A percentile compares a stretch with the other conserved stretches of the same genome.
Conservation (phyloP, 1,140 invertebrate genomes). For the Maniola jurtina region DNA sequence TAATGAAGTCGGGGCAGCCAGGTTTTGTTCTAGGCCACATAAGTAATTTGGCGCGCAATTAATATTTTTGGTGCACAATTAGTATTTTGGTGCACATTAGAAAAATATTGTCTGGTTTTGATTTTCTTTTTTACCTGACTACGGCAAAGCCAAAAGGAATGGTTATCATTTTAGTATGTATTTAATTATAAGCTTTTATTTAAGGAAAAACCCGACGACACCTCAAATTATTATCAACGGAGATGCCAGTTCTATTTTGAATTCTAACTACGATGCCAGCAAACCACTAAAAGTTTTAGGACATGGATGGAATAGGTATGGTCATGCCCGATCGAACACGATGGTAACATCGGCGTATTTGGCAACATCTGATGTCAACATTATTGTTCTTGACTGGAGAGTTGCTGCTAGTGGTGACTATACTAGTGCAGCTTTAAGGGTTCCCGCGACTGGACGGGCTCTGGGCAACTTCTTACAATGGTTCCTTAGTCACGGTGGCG, state of each 20-base stretch:
- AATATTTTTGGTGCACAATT: no score
- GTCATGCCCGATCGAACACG: constrained; percentile 33
- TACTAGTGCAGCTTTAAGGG: constrained; percentile 67
- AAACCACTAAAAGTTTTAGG: constrained; percentile 44
- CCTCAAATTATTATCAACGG: constrained; percentile 37
- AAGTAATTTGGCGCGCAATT: no score
- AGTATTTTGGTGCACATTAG: no score
- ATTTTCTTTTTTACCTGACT: no score
- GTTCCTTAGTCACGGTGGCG: constrained; percentile 56
- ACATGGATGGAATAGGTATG: constrained; percentile 48
- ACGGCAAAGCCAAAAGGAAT: no score
- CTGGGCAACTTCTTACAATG: constrained; percentile 78
- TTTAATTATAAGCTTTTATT: no score
- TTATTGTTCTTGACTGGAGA: constrained; percentile 79
- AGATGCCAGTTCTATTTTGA: constrained; percentile 35
- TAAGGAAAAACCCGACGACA: constrained; percentile 37
- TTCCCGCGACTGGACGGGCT: constrained; percentile 72
- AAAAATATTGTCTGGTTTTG: no score
- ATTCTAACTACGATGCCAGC: constrained; percentile 40
- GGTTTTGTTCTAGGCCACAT: no score
- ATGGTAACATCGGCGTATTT: constrained; percentile 58
- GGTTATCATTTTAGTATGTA: no score
- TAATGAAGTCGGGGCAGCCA: no score
- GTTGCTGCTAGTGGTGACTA: constrained; percentile 66
- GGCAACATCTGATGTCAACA: constrained; percentile 66